A percentile compares a stretch with the other conserved stretches of the same genome.
These are phyloP conservation scores for Drosophila niveifrons DNA, from an alignment of 2,888 invertebrate species.

Conservation along the genomic window DNA sequence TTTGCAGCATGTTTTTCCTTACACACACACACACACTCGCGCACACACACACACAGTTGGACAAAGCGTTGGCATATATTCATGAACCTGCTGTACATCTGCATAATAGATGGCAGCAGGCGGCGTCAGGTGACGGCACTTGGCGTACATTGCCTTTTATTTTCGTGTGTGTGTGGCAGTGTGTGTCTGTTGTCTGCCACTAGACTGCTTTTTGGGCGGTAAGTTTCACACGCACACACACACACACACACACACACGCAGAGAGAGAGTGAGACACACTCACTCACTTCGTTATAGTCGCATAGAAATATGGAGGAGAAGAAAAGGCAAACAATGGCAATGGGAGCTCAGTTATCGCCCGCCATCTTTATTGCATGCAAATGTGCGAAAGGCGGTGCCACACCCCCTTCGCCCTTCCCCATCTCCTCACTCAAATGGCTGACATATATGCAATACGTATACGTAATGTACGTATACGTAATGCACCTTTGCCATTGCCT, in stretches of 20 bases:
- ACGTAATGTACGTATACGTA: conserved; percentile 55
- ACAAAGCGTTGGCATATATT: conserved; percentile 78
- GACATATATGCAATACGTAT: conserved; percentile 56
- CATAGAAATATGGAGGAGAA: conserved; percentile 50
- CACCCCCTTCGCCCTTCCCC: not conserved
- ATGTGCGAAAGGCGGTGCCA: conserved; percentile 74
- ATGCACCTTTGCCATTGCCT: conserved; percentile 66
- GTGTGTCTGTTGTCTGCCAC: conserved; percentile 55
- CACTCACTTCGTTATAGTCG: not conserved
- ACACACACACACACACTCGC: conserved; percentile 15
- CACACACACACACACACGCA: conserved; percentile 12
- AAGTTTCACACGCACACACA: conserved; percentile 60
- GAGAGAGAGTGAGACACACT: not conserved
- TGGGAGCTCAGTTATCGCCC: conserved; percentile 79
- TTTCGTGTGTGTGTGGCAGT: conserved; percentile 65
- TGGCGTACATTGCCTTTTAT: conserved; percentile 78
- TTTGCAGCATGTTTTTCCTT: conserved; percentile 42
- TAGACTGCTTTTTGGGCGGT: conserved; percentile 63
- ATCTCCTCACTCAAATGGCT: conserved; percentile 65
- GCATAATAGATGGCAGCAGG: conserved; percentile 77
- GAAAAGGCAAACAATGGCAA: conserved; percentile 76
- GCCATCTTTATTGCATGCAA: conserved; percentile 79
- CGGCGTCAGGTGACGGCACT: conserved; percentile 75
- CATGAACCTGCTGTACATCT: conserved; percentile 79
- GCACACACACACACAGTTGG: conserved; percentile 35